Percentiles rank a stretch among this genome's conserved stretches.
Evolutionary conservation across 2,797 vertebrate genomes (phyloP).

Genomic region (Paratrypauchen microcephalus): DNA sequence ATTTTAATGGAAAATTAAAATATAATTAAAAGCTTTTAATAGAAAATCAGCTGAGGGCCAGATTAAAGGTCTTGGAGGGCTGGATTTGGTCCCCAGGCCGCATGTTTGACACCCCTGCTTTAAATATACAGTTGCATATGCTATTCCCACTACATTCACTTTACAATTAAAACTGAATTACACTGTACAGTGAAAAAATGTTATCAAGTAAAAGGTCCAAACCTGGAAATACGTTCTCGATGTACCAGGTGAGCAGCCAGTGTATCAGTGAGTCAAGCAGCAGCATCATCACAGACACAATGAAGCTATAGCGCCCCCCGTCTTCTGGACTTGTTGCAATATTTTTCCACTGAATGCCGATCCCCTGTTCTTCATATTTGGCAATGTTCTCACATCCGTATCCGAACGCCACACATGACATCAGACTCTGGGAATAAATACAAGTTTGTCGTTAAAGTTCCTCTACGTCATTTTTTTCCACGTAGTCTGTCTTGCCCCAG

Average conservation of each 20-base stretch:
- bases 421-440: constrained; percentile 80
- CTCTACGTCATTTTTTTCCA: too few relatives aligned
- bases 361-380: constrained; percentile 91
- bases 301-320: constrained; percentile 85
- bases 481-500: too few relatives aligned
- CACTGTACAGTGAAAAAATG: too few relatives aligned
- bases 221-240: constrained; percentile 97
- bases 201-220: constrained; percentile 10
- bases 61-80: too few relatives aligned
- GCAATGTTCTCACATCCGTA: constrained; percentile 93
- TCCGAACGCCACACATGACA: constrained; percentile 95
- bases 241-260: constrained; percentile 94
- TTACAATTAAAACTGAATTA: too few relatives aligned
- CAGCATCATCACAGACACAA: constrained; percentile 91
- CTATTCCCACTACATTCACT: too few relatives aligned
- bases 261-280: constrained; percentile 86
- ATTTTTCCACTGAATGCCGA: constrained; percentile 94
- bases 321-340: constrained; percentile 84
- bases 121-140: too few relatives aligned
- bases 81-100: too few relatives aligned
- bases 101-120: too few relatives aligned
- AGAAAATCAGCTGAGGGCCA: too few relatives aligned
- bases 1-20: too few relatives aligned
- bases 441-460: neutral
- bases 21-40: too few relatives aligned